Evolutionary conservation across 2,797 vertebrate genomes (phyloP), one percentile per base, ranked within the genome.

Genomic region (Pseudocheirus occidentalis): DNA sequence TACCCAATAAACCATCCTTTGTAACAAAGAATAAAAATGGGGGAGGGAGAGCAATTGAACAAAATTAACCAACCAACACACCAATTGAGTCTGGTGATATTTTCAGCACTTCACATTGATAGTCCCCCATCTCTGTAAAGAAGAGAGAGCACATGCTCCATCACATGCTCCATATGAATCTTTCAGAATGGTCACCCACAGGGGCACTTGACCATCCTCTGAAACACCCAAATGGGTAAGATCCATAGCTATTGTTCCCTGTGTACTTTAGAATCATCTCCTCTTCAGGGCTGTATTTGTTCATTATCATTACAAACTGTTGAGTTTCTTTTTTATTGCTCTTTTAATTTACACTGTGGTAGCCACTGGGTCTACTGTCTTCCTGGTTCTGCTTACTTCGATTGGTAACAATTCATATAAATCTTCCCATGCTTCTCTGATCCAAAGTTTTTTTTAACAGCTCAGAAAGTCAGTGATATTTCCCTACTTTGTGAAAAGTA

Each of bases 361-460:
- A 66, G 13, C 4, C 34, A 46, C 4, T 34, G 29, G 59, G 12
- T 31, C 29, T 62, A 14, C 29, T 81, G 66, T 81, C 14, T 81
- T 73, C 40, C n/a, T 81, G 18, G 16, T 81, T 81, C 40, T 81
- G 73, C 73, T 81, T 81, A 46, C 46, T 81, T 81, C 24, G 46
- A 7, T 81, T 81, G 73, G 7, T 21, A 81, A 9, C n/a, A 10
- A 16, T 81, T 24, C 66, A 40, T 46, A 40, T 81, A 81, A 81
- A 21, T 81, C 73, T 81, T 81, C 73, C 73, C 73, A 94, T 5
- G 89, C 93, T 97, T 94, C 0, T 87, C 90, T 95, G 94, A 46
- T 7, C 34, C 90, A 93, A 93, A 97, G 96, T 7, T 28, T 89
- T 28, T 89, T 56, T 40, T 0, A 55, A 55, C 94, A 96, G 92